Evolutionary conservation across 2,113 vertebrate genomes (phyloP), one percentile per base, ranked within the genome.

Genomic region (Pelusios castaneus): DNA sequence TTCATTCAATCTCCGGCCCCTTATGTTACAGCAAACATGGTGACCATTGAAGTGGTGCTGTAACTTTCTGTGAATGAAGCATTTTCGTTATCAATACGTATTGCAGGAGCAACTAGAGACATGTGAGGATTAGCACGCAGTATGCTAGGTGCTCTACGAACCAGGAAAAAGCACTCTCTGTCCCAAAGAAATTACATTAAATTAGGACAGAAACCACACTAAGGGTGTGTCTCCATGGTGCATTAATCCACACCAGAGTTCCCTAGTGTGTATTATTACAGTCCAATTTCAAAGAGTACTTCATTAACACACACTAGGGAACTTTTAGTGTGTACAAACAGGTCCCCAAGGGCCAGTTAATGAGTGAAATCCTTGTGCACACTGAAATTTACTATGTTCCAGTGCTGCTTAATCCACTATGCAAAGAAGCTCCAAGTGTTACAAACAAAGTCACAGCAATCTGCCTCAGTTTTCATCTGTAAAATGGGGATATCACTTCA

Each of bases 161-260:
- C 34, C 1, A 0, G 56, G 14, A 81, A 2, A 45, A 73, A 34
- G 14, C 2, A 31, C 10, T 16, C 3, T 5, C 27, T 75, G 1
- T 73, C 19, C 31, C 52, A 60, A 70, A 58, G 81, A 31, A 41
- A 17, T 55, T 3, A 34, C n/a, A 5, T 56, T 25, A 58, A 27
- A 8, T 43, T 76, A 27, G 27, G 41, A 45, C 11, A 45, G 10
- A 76, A 27, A 41, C 41, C 22, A 45, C 41, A 43, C 11, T 25
- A 14, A 45, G 17, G 17, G 63, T n/a, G 38, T 5, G 1, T 38
- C 63, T 70, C 6, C n/a, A 38, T 10, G 19, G 5, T 70, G n/a
- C 17, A 67, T 70, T 38, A 38, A 5, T 70, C 9, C 63, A 70
- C n/a, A 38, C 63, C n/a, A 70, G 38, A 70, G 63, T 70, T 70